Percentiles rank a stretch among this genome's conserved stretches.
Conservation (phyloP, 2,113 vertebrate species). For the Isurus oxyrinchus region DNA sequence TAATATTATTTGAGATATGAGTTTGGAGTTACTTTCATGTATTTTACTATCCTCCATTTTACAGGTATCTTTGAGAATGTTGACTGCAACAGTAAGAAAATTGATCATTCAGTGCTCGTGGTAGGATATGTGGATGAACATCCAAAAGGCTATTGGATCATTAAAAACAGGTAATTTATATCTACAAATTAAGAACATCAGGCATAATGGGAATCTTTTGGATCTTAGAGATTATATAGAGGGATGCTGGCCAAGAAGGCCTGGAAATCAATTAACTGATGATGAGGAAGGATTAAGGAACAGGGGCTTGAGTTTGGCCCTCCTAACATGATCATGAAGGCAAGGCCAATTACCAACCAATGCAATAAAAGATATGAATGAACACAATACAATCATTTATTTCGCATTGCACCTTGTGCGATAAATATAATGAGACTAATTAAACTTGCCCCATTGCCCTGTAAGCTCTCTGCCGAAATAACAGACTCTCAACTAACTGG, state of each 20-base stretch:
- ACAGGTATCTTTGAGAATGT: neutral
- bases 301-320: neutral
- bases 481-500: too few species aligned
- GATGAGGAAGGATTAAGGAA: neutral
- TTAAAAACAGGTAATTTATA: conserved; percentile 6
- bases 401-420: neutral
- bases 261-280: neutral
- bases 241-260: neutral
- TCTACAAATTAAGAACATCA: neutral
- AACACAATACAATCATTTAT: neutral
- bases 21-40: neutral
- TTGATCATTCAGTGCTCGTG: neutral
- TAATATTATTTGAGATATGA: too few species aligned
- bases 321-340: neutral
- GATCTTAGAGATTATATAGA: neutral
- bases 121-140: neutral
- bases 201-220: neutral
- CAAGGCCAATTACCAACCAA: neutral
- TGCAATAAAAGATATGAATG: neutral
- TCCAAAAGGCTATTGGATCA: neutral
- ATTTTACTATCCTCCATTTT: neutral
- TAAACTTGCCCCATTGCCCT: too few species aligned
- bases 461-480: neutral
- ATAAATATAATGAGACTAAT: neutral
- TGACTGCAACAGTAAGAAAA: neutral